phyloP scores from a whole-genome alignment of 2,888 invertebrate genomes.

The Cheilosia soror region DNA sequence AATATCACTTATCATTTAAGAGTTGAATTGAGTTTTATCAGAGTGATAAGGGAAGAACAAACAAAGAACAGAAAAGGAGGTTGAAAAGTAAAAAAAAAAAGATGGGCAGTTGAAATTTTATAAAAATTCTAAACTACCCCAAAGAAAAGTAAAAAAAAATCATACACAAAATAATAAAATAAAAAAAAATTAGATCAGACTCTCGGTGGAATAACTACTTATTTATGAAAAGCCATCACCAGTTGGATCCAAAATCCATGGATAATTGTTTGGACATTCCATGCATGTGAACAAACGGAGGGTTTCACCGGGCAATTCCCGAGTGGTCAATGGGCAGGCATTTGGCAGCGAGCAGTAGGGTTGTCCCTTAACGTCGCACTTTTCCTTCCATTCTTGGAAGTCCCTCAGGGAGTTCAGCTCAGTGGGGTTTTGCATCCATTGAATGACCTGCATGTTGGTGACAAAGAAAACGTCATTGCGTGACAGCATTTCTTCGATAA shows the following conservation, averaged over 20 bases:
- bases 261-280: constrained; percentile 98
- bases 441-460: constrained; percentile 95
- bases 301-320: constrained; percentile 96
- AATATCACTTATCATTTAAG: constrained; percentile 71
- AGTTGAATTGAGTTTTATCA: constrained; percentile 58
- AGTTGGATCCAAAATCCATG: constrained; percentile 97
- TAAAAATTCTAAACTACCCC: constrained; percentile 62
- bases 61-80: constrained; percentile 34
- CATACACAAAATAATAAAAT: constrained; percentile 43
- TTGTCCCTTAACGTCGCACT: constrained; percentile 96
- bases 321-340: constrained; percentile 93
- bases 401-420: constrained; percentile 93
- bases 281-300: constrained; percentile 96
- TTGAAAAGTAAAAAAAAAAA: constrained; percentile 37
- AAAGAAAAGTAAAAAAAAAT: constrained; percentile 45
- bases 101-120: constrained; percentile 63
- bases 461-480: constrained; percentile 97
- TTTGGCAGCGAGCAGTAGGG: constrained; percentile 96
- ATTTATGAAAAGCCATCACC: constrained; percentile 90
- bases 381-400: constrained; percentile 98
- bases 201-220: constrained; percentile 83
- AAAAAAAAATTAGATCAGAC: constrained; percentile 81
- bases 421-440: constrained; percentile 98
- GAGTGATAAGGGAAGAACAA: constrained; percentile 50
- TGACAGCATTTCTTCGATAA: constrained; percentile 95